These are phyloP conservation scores for Frieseomelitta varia DNA, from an alignment of 1,140 invertebrate genomes.

Conservation along the genomic window DNA sequence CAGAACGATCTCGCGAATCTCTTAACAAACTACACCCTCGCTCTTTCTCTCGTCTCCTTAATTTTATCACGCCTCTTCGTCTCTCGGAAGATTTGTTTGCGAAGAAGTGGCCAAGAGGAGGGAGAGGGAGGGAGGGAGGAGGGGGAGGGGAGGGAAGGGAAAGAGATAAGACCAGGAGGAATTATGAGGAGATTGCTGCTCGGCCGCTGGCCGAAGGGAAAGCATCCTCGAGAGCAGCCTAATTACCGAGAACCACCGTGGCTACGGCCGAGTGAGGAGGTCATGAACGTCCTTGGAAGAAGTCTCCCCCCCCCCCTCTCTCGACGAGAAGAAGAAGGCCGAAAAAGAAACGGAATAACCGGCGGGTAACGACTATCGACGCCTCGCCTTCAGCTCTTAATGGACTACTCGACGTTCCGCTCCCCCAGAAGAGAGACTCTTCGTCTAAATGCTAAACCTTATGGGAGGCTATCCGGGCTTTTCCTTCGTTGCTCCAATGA, in stretches of 20 bases:
- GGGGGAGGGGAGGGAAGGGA: no score
- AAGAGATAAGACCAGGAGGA: slow-evolving; percentile 57
- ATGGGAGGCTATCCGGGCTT: slow-evolving; percentile 15
- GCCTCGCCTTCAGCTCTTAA: slow-evolving; percentile 68
- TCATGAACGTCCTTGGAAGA: no score
- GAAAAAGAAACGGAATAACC: slow-evolving; percentile 66
- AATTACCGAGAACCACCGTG: slow-evolving; percentile 42
- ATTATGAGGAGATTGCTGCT: slow-evolving; percentile 65
- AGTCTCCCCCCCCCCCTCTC: background rate
- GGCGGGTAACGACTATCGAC: slow-evolving; percentile 74
- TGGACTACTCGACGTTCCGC: slow-evolving; percentile 60
- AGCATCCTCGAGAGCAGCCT: slow-evolving; percentile 58
- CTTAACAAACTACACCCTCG: slow-evolving; percentile 28
- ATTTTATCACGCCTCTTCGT: slow-evolving; percentile 69
- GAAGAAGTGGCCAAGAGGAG: slow-evolving; percentile 59
- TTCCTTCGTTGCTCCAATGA: background rate
- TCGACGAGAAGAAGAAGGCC: background rate
- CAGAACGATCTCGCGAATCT: background rate
- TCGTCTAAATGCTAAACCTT: slow-evolving; percentile 60
- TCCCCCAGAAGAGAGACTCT: slow-evolving; percentile 28
- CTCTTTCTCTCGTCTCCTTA: slow-evolving; percentile 44
- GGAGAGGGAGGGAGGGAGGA: background rate
- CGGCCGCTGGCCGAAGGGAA: slow-evolving; percentile 39
- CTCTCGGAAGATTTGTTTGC: slow-evolving; percentile 67
- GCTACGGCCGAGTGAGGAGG: background rate